Evolutionary conservation across 2,113 vertebrate genomes (phyloP).

Genomic region (Orcinus orca): DNA sequence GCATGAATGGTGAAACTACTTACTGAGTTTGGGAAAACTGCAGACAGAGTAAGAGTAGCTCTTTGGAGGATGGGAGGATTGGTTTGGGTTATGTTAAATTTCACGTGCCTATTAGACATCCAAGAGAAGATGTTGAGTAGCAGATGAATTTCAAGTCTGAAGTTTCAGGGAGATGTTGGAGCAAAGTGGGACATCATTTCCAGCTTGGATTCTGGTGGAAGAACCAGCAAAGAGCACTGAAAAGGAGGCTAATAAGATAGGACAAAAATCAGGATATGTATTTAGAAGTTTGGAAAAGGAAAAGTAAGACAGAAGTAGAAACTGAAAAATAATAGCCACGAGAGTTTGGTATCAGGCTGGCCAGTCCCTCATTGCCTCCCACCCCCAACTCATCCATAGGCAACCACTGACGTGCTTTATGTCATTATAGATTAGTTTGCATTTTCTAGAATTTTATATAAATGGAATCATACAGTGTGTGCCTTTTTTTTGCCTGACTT

Average conservation of each 20-base stretch:
- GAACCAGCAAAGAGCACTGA: background rate
- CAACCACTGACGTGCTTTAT: background rate
- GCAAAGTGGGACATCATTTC: background rate
- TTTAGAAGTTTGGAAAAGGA: background rate
- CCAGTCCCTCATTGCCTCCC: background rate
- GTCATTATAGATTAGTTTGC: background rate
- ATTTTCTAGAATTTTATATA: background rate
- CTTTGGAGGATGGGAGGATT: background rate
- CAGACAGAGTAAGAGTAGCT: background rate
- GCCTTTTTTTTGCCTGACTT: background rate
- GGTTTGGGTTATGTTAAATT: background rate
- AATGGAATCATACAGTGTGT: background rate
- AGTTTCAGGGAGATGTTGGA: background rate
- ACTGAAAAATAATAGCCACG: background rate
- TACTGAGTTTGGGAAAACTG: background rate
- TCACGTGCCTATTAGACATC: background rate
- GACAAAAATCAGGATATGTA: background rate
- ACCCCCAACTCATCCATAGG: background rate
- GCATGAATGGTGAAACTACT: background rate
- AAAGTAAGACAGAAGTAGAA: background rate
- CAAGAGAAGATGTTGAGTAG: background rate
- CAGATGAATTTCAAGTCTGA: background rate
- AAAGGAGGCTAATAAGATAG: background rate
- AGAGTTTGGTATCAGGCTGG: background rate
- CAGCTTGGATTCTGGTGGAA: background rate